Conservation (phyloP, 2,797 vertebrate genomes). For the Sebastes alutus region DNA sequence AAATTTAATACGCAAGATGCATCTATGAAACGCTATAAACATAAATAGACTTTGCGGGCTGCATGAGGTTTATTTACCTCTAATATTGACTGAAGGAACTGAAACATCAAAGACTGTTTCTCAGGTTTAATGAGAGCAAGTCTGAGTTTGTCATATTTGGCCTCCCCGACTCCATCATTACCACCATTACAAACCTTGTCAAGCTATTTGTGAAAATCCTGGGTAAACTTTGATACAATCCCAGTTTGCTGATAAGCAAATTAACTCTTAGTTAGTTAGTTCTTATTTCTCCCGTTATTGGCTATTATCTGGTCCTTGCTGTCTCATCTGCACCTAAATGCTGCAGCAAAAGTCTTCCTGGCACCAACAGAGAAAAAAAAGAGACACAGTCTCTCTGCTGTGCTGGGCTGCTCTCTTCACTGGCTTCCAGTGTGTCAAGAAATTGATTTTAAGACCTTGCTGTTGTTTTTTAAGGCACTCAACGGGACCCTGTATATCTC, state of each 20-base stretch:
- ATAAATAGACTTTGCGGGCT: background rate
- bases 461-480: background rate
- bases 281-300: background rate
- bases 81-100: conserved; percentile 33
- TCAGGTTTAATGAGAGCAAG: conserved; percentile 36
- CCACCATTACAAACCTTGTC: conserved; percentile 15
- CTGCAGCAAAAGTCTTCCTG: background rate
- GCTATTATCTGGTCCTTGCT: background rate
- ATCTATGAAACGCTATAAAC: background rate
- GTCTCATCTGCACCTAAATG: background rate
- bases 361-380: background rate
- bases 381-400: background rate
- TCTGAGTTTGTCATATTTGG: conserved; percentile 37
- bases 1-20: background rate
- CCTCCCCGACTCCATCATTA: conserved; percentile 18
- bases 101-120: conserved; percentile 46
- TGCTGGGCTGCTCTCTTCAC: background rate
- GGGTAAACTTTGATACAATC: background rate
- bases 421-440: background rate
- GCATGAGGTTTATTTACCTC: conserved; percentile 28
- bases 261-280: background rate
- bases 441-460: background rate
- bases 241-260: conserved; percentile 6
- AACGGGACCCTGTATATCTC: background rate
- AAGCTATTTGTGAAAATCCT: background rate